These are phyloP conservation scores for Meteorus sp. DNA, from an alignment of 1,140 invertebrate species.

Conservation along the genomic window DNA sequence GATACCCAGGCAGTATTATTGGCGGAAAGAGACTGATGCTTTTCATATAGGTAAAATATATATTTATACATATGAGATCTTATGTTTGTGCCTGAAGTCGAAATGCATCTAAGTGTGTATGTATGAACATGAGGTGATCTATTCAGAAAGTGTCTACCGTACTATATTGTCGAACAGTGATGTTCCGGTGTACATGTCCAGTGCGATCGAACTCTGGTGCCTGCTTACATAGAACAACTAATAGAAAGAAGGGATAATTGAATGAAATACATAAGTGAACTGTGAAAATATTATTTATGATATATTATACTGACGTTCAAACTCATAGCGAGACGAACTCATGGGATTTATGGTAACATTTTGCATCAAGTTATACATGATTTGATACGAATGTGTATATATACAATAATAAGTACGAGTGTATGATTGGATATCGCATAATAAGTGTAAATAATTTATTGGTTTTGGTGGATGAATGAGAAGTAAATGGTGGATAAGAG, in stretches of 20 bases:
- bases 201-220: slow-evolving; percentile 8
- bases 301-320: slow-evolving; percentile 19
- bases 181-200: slow-evolving; percentile 11
- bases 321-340: not conserved
- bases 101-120: not conserved
- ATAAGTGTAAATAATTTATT: not conserved
- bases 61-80: slow-evolving; percentile 44
- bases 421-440: not conserved
- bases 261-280: slow-evolving; percentile 28
- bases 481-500: not conserved
- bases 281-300: slow-evolving; percentile 32
- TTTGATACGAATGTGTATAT: slow-evolving; percentile 4
- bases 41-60: slow-evolving; percentile 61
- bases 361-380: not conserved
- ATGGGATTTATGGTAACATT: not conserved
- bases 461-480: not conserved
- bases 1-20: slow-evolving; percentile 36
- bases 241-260: slow-evolving; percentile 22
- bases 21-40: slow-evolving; percentile 56
- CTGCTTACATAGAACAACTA: slow-evolving; percentile 17
- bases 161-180: not conserved
- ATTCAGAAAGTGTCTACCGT: slow-evolving; percentile 15
- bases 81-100: slow-evolving; percentile 7
- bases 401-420: slow-evolving; percentile 1
- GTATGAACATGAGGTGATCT: not conserved